phyloP scores from a whole-genome alignment of 2,113 vertebrate genomes.

The Scolopax mira region DNA sequence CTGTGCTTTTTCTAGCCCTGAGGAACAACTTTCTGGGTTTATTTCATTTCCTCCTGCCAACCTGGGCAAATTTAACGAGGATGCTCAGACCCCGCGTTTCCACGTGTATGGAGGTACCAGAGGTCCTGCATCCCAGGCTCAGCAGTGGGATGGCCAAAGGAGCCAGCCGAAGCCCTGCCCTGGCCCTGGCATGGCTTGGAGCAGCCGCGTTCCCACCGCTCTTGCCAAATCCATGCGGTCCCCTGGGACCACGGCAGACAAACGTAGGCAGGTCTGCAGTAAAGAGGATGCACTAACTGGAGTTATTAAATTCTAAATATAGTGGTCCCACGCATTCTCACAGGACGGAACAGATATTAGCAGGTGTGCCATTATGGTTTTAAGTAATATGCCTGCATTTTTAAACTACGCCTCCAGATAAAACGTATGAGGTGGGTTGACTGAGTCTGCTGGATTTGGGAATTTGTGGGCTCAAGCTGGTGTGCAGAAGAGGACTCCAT shows the following conservation, averaged over 20 bases:
- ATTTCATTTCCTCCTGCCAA: not conserved
- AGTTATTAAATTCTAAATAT: not conserved
- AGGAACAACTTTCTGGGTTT: not conserved
- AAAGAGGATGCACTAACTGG: not conserved
- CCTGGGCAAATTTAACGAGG: not conserved
- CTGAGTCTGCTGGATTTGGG: not conserved
- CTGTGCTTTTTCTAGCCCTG: not conserved
- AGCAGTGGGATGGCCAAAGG: not conserved
- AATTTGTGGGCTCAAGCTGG: not conserved
- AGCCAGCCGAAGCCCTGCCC: not conserved
- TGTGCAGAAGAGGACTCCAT: not conserved
- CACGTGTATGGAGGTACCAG: fast-evolving
- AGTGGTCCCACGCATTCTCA: not conserved
- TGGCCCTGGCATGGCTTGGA: not conserved
- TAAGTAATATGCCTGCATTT: slow-evolving; percentile 9
- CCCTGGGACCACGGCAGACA: not conserved
- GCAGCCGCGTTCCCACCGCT: fast-evolving
- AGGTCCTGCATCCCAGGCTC: not conserved
- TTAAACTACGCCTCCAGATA: not conserved
- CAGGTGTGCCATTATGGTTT: not conserved
- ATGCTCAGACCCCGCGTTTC: not conserved
- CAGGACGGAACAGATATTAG: not conserved
- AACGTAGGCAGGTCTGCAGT: not conserved
- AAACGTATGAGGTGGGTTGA: not conserved
- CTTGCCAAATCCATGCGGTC: not conserved